Evolutionary conservation across 2,888 invertebrate genomes (phyloP), one percentile per base, ranked within the genome.

Genomic region (Cepaea hortensis): DNA sequence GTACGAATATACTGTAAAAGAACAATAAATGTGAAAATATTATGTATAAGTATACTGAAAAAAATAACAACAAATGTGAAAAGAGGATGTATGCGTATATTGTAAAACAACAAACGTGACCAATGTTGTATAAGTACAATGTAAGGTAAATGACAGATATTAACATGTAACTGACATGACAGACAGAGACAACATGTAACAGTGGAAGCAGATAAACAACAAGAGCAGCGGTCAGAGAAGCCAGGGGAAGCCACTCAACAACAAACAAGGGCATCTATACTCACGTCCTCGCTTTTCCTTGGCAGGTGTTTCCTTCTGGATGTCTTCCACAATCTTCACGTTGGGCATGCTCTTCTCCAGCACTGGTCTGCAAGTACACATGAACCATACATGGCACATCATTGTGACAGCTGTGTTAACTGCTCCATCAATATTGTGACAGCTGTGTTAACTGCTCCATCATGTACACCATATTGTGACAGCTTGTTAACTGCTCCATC

Each of bases 261-360:
- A 65, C 23, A 75, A 65, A n/a, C 35, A 68, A 79, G 23, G 50
- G 72, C 3, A 46, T 48, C 9, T 76, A n/a, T 20, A 82, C 86
- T 83, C 18, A 86, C 86, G 76, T 65, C 84, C 79, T 48, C 80
- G 55, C 23, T 77, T 86, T 48, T 86, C 86, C 46, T 46, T 80
- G 50, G 65, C 83, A 35, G 87, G 87, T 35, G 84, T 87, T 61
- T 87, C 87, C 80, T 83, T 87, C 72, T 83, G 87, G 18, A 83
- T 84, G 48, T 87, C 87, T 70, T 86, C 86, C 15, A 86, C 83
- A 35, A 86, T 86, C 61, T 86, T 86, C 55, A 86, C 77, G 55
- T 83, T 68, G 9, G 76, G 86, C 3, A 86, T 82, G n/a, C 77
- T 86, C 61, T 82, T 86, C 20, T 86, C 86, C 11, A 82, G 23